Evolutionary conservation across 2,113 vertebrate genomes (phyloP), one percentile per base, ranked within the genome.

Genomic region (Emydura subglobosa): DNA sequence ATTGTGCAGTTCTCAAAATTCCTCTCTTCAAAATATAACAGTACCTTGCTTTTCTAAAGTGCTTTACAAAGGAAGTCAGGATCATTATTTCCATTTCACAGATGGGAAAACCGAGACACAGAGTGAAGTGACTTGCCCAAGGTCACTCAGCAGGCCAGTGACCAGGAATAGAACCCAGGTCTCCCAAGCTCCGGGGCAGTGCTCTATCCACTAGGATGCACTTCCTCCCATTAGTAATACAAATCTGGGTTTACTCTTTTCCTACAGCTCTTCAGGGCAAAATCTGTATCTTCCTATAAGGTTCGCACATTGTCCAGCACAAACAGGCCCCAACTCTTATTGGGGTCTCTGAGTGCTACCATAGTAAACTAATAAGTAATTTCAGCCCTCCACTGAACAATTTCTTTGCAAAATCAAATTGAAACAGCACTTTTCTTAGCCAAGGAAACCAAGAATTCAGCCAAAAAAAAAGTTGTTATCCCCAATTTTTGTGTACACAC

Each of bases 351-450:
- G 86, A 94, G 68, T 79, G 85, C 68, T 91, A 87, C 10, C 10
- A 50, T 55, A 93, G 34, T 25, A 72, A 44, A 83, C 90, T 76
- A 94, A 83, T 88, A 87, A 95, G 86, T 54, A 44, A 10, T 80
- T 93, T 87, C 0, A n/a, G 79, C 87, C 82, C 79, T 90, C 84
- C 68, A 81, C 55, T 96, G 84, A 93, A 96, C 39, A 82, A 94
- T 76, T 82, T 95, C 68, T 96, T 96, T 91, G 90, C 81, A 96
- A 96, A 89, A 97, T 96, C 78, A 94, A 85, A 95, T 85, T 95
- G 88, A 97, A 87, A 72, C 31, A 96, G 88, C 88, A 85, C 95
- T 94, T 96, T 96, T 84, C 50, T 97, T 93, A 95, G 95, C 96
- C 96, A 97, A 95, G 78, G 87, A 92, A 97, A 91, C 82, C 90